Base-by-base conservation (phyloP, 92 coral and sea anemone species). In the Meandrina meandrites region DNA sequence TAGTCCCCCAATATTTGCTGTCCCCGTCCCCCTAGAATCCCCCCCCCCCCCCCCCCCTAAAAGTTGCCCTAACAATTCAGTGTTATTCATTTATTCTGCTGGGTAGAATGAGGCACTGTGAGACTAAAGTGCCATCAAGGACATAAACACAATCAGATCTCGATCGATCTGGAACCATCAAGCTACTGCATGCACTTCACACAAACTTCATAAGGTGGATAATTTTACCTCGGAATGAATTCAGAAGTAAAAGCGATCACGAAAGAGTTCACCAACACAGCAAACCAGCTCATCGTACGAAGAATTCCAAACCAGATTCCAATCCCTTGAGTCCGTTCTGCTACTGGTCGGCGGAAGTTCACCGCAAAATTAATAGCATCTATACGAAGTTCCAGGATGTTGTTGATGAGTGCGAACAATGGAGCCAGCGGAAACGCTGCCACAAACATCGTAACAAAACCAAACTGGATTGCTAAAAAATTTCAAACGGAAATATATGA, bases 381-480 rank as follows among this genome's bases (percentile, higher is more conserved):
- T 68, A 94, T 91, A 73, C 99, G 93, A 35, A 93, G 91, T 88
- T 96, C 99, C 78, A 96, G 71, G 86, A 95, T 88, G 94, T 96
- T 96, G 92, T 96, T 96, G 91, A 95, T 81, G 48, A 96, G 93
- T 51, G 99, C 99, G 78, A 96, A 95, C 86, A 96, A 66, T 45
- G 99, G 99, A 72, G 99, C 99, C 87, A 96, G 95, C 22, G 99
- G 99, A 75, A 96, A 96, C 31, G 99, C 98, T 4, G 99, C 98
- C 66, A 96, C 99, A 58, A 96, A 96, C 98, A 96, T 93, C 72
- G 99, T 96, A 18, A 96, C 99, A 79, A 96, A 96, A 11, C 99
- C 99, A 92, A 88, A 96, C 93, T 96, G 99, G 88, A 96, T 91
- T 13, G 93, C 99, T 96, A 86, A 87, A 68, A 40, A 72, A 40